Conservation (phyloP, 2,888 invertebrate species). For the Labia minor region DNA sequence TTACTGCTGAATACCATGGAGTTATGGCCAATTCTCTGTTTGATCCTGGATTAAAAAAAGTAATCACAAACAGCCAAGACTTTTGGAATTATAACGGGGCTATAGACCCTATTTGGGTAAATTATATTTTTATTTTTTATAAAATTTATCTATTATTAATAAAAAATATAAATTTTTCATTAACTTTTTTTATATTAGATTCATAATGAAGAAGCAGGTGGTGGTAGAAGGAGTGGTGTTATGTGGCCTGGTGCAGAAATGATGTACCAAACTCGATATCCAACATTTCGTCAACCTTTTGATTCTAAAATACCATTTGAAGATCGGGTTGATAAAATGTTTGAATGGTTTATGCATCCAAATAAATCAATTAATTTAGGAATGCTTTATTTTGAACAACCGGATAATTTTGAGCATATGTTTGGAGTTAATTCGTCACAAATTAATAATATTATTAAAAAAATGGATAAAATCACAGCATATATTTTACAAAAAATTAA, state of each 20-base stretch:
- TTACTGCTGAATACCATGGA: slow-evolving; percentile 57
- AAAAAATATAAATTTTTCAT: slow-evolving; percentile 16
- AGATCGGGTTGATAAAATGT: slow-evolving; percentile 45
- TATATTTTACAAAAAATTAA: background rate
- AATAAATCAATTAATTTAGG: slow-evolving; percentile 53
- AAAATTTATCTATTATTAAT: slow-evolving; percentile 15
- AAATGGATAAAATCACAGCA: background rate
- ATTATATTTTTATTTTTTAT: slow-evolving; percentile 23
- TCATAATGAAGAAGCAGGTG: slow-evolving; percentile 43
- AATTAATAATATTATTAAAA: background rate
- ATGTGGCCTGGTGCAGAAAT: slow-evolving; percentile 60
- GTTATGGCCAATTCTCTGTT: slow-evolving; percentile 52
- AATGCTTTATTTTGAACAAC: slow-evolving; percentile 57
- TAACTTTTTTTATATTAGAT: slow-evolving; percentile 35
- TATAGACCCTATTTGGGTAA: slow-evolving; percentile 49
- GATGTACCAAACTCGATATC: slow-evolving; percentile 40
- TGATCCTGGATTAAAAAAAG: slow-evolving; percentile 37
- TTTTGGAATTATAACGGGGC: slow-evolving; percentile 46
- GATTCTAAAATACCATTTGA: slow-evolving; percentile 39
- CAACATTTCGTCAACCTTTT: slow-evolving; percentile 39
- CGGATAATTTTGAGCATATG: slow-evolving; percentile 51
- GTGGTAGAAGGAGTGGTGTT: slow-evolving; percentile 49
- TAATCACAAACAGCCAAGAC: slow-evolving; percentile 32
- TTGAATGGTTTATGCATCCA: slow-evolving; percentile 48
- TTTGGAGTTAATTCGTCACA: slow-evolving; percentile 43